These are phyloP conservation scores for Harlomillsia oculata DNA, from an alignment of 1,140 invertebrate genomes.

Conservation along the genomic window DNA sequence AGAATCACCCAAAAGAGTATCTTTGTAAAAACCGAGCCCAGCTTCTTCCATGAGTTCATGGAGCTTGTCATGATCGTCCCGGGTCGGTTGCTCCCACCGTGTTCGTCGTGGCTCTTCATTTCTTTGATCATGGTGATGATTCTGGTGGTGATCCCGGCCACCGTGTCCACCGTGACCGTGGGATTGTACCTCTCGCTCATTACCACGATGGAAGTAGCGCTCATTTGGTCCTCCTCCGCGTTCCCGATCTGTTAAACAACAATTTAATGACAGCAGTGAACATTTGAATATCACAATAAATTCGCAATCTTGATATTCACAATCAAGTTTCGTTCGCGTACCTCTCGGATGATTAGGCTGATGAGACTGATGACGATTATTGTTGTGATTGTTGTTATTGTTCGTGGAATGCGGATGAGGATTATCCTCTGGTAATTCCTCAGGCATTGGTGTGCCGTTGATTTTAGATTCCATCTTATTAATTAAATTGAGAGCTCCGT, in stretches of 20 bases:
- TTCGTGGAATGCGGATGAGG: not conserved
- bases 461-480: constrained; percentile 29
- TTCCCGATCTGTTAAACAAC: no score
- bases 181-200: no score
- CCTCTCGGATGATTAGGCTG: no score
- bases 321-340: no score
- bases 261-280: no score
- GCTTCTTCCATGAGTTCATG: constrained; percentile 36
- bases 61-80: constrained; percentile 32
- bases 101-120: constrained; percentile 13
- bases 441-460: constrained; percentile 9
- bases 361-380: not conserved
- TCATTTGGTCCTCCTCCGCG: no score
- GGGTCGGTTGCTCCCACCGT: constrained; percentile 33
- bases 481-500: constrained; percentile 48
- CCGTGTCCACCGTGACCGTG: no score
- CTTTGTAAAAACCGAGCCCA: constrained; percentile 22
- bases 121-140: constrained; percentile 3
- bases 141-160: not conserved
- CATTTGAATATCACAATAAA: no score
- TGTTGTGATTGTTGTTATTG: not conserved
- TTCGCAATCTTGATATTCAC: no score
- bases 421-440: not conserved
- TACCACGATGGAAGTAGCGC: no score
- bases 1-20: no score